Evolutionary conservation across 2,113 vertebrate genomes (phyloP).

Genomic region (Ammodramus savannarum): DNA sequence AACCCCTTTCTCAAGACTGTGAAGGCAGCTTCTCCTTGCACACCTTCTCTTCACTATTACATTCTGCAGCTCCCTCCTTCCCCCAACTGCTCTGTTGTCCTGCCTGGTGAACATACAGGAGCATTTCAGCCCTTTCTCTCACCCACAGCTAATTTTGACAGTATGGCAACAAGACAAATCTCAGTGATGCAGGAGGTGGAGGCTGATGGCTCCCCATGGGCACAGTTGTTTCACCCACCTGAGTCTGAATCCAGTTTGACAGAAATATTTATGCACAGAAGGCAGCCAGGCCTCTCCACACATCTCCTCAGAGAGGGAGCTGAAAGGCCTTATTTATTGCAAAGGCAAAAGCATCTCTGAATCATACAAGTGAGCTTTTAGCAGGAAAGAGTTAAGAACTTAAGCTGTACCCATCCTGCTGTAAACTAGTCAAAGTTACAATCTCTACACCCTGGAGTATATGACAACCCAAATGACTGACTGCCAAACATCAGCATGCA

Average conservation of each 20-base stretch:
- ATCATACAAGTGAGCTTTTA: neutral
- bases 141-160: neutral
- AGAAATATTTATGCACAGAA: slow-evolving; percentile 17
- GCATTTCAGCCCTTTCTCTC: neutral
- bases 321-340: neutral
- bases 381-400: neutral
- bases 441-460: neutral
- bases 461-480: neutral
- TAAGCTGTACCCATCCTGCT: neutral
- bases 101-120: neutral
- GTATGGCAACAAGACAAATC: neutral
- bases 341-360: slow-evolving; percentile 1
- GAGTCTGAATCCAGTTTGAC: neutral
- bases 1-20: neutral
- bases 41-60: neutral
- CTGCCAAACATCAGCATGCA: neutral
- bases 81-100: neutral
- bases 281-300: neutral
- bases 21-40: neutral
- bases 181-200: neutral
- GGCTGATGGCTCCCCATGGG: neutral
- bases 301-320: neutral
- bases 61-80: neutral
- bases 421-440: neutral
- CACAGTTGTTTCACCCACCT: neutral